Evolutionary conservation across 2,797 vertebrate species (phyloP).

Genomic region (Gobionotothen gibberifrons): DNA sequence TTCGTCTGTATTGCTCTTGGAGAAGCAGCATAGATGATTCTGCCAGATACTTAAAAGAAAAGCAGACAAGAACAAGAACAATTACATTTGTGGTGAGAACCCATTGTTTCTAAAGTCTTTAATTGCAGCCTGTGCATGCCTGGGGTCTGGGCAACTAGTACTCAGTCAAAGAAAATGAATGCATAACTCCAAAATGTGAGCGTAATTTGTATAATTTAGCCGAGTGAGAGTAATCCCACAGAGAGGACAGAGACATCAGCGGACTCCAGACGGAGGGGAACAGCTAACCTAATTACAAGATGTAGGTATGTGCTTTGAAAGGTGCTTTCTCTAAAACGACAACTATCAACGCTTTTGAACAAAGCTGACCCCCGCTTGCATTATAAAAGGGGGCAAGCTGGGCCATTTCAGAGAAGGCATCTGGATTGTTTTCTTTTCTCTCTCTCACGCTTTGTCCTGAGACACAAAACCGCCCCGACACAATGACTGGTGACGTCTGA

Average conservation of each 20-base stretch:
- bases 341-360: constrained; percentile 48
- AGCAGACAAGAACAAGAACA: constrained; percentile 24
- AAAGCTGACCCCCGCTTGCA: constrained; percentile 69
- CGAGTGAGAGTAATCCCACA: constrained; percentile 21
- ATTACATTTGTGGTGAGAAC: constrained; percentile 22
- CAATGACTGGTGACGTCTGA: constrained; percentile 77
- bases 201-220: constrained; percentile 51
- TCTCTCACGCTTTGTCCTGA: constrained; percentile 73
- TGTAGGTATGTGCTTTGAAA: constrained; percentile 68
- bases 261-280: constrained; percentile 13
- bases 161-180: constrained; percentile 39
- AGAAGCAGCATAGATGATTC: neutral
- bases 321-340: constrained; percentile 56
- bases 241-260: constrained; percentile 27
- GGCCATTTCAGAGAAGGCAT: constrained; percentile 65
- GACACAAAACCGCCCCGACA: constrained; percentile 70
- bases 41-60: constrained; percentile 35
- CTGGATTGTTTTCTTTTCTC: constrained; percentile 76
- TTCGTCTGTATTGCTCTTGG: neutral
- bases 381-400: constrained; percentile 63
- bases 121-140: constrained; percentile 23
- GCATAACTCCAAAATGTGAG: constrained; percentile 9
- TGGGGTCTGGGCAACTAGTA: constrained; percentile 13
- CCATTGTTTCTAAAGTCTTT: constrained; percentile 46
- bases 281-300: constrained; percentile 71